phyloP scores from a whole-genome alignment of 2,888 invertebrate species.

The Tachina lurida region DNA sequence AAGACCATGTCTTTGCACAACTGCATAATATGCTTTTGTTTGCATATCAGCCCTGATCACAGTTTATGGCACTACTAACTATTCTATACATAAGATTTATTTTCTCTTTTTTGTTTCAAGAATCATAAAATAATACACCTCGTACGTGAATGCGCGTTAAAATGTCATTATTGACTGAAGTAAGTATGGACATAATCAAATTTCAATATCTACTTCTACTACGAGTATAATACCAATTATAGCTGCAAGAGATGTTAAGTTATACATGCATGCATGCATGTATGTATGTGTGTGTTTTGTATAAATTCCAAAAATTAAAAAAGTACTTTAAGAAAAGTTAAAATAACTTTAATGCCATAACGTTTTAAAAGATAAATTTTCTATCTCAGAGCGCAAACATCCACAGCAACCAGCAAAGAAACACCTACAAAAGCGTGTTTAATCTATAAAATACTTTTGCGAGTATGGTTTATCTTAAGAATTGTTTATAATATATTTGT shows the following conservation, averaged over 20 bases:
- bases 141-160: constrained; percentile 66
- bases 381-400: constrained; percentile 4
- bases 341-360: constrained; percentile 39
- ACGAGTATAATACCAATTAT: constrained; percentile 11
- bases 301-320: constrained; percentile 41
- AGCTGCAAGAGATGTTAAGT: constrained; percentile 8
- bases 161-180: constrained; percentile 58
- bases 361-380: constrained; percentile 61
- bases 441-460: constrained; percentile 49
- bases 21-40: constrained; percentile 15
- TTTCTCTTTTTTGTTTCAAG: constrained; percentile 1
- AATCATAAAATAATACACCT: constrained; percentile 57
- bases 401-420: not conserved
- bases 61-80: not conserved
- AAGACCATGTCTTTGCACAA: constrained; percentile 26
- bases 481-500: constrained; percentile 44
- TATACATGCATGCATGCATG: not conserved
- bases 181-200: constrained; percentile 62
- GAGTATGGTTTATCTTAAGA: constrained; percentile 47
- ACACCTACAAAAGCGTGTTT: constrained; percentile 45
- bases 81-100: constrained; percentile 41
- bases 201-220: constrained; percentile 62
- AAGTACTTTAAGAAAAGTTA: constrained; percentile 26
- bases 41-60: not conserved
- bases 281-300: not conserved